These are phyloP conservation scores for Callinectes sapidus DNA, from an alignment of 2,888 invertebrate species.

Conservation along the genomic window DNA sequence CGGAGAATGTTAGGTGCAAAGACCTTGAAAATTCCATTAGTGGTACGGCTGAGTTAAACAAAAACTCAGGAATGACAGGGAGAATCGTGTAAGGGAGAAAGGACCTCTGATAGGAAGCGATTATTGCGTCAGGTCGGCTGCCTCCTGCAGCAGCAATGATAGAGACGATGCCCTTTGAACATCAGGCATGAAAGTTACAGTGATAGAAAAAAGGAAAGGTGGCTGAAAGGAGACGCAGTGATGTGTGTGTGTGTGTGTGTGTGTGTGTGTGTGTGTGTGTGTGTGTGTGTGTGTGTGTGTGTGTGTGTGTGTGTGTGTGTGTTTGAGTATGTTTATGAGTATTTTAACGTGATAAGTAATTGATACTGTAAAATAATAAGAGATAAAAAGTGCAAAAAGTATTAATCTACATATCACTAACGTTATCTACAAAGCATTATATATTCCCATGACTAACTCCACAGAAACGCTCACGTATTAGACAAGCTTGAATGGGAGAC, in stretches of 20 bases:
- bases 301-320: conserved; percentile 13
- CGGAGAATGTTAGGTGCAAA: background rate
- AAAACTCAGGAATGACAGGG: background rate
- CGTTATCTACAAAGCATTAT: too few relatives aligned
- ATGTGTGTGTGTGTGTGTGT: background rate
- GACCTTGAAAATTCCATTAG: background rate
- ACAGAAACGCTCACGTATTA: too few relatives aligned
- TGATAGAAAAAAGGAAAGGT: background rate
- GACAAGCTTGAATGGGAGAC: too few relatives aligned
- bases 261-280: background rate
- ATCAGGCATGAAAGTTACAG: background rate
- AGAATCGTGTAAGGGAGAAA: background rate
- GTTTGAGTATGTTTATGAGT: too few relatives aligned
- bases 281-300: conserved; percentile 23
- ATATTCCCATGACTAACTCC: too few relatives aligned
- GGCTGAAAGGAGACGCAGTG: background rate
- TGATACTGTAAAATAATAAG: too few relatives aligned
- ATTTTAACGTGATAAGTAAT: too few relatives aligned
- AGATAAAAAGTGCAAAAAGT: too few relatives aligned
- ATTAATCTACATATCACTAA: too few relatives aligned
- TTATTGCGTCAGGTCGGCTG: background rate
- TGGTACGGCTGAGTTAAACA: background rate
- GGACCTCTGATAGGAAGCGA: background rate
- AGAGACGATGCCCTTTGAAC: background rate
- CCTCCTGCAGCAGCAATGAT: background rate